Conservation (phyloP, 1,140 invertebrate species). For the Schlechtendalia chinensis region DNA sequence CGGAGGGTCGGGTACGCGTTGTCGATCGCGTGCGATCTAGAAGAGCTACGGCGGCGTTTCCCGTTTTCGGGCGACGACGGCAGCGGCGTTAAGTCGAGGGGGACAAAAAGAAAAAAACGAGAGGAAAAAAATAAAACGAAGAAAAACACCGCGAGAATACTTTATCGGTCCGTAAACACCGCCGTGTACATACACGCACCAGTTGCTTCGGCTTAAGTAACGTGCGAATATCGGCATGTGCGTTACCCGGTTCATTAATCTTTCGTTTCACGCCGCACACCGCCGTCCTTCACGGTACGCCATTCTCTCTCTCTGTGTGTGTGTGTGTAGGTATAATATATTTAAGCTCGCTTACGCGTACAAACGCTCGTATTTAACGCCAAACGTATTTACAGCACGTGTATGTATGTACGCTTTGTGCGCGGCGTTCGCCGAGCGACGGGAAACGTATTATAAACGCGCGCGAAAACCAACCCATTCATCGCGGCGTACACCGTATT, state of each 20-base stretch:
- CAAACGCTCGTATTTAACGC: neutral
- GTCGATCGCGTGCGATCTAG: conserved; percentile 1
- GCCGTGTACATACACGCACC: conserved; percentile 17
- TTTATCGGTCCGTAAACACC: conserved; percentile 26
- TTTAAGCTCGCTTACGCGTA: neutral
- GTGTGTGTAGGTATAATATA: conserved; percentile 25
- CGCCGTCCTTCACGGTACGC: neutral
- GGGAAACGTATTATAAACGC: neutral
- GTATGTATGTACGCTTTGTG: neutral
- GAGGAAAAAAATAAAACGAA: neutral
- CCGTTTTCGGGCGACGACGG: neutral
- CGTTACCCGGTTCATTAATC: conserved; percentile 46
- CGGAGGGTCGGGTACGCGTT: too few relatives aligned
- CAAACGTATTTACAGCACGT: too few relatives aligned
- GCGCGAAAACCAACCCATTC: conserved; percentile 23
- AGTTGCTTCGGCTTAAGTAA: conserved; percentile 48
- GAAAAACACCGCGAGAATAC: too few relatives aligned
- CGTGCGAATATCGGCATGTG: conserved; percentile 49
- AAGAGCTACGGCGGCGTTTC: neutral
- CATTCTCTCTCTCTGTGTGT: too few relatives aligned
- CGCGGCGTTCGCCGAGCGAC: neutral
- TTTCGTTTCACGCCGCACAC: conserved; percentile 38
- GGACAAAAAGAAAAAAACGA: neutral
- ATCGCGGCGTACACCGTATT: neutral
- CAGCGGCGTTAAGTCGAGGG: conserved; percentile 16